Evolutionary conservation across 2,797 vertebrate genomes (phyloP).

Genomic region (Dermochelys coriacea): DNA sequence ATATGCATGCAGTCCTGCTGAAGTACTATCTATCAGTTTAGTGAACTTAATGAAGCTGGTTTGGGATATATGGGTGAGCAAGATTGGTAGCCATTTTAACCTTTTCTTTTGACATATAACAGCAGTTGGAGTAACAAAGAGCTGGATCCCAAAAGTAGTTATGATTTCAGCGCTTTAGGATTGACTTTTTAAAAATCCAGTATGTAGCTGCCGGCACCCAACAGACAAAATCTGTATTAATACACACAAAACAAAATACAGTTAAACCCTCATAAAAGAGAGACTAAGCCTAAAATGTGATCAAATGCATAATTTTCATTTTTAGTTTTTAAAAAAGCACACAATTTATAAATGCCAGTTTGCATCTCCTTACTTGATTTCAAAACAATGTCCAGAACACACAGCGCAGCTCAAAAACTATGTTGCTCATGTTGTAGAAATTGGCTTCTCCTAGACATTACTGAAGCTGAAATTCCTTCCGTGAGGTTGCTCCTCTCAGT

Average conservation of each 20-base stretch:
- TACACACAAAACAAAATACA: background rate
- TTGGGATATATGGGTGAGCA: background rate
- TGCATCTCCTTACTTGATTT: background rate
- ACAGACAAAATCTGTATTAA: background rate
- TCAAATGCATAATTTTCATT: background rate
- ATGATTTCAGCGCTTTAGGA: conserved; percentile 27
- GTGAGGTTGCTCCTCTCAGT: accelerated
- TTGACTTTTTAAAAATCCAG: background rate
- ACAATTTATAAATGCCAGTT: background rate
- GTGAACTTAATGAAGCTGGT: background rate
- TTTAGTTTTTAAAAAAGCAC: background rate
- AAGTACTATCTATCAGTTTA: background rate
- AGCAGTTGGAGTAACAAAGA: conserved; percentile 65
- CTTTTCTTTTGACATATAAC: conserved; percentile 48
- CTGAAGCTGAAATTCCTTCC: background rate
- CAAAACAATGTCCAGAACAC: background rate
- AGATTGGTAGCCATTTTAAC: background rate
- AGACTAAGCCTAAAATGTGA: conserved; percentile 21
- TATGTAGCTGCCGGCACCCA: background rate
- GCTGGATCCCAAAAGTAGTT: conserved; percentile 36
- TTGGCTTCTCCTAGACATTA: background rate
- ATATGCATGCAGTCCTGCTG: background rate
- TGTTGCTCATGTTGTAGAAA: background rate
- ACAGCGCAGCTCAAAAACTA: background rate
- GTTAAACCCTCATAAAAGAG: background rate